phyloP scores from a whole-genome alignment of 1,140 invertebrate genomes.

The Arion vulgaris region DNA sequence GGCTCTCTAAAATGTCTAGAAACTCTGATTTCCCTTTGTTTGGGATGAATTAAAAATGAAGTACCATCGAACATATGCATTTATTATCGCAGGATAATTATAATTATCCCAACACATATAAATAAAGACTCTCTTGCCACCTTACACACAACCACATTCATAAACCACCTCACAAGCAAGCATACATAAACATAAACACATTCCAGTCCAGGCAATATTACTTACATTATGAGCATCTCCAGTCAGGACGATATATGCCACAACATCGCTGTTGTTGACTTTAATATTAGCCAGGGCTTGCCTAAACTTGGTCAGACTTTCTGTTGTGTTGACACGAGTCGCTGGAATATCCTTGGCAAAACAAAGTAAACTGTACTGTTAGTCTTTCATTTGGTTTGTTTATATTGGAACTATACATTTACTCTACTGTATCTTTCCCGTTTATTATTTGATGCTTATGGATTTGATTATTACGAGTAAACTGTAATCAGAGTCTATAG shows the following conservation, averaged over 20 bases:
- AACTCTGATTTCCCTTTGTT: too few relatives aligned
- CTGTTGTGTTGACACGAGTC: conserved; percentile 18
- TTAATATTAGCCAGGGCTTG: neutral
- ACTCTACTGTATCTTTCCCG: too few relatives aligned
- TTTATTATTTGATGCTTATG: too few relatives aligned
- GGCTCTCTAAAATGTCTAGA: too few relatives aligned
- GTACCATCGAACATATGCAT: too few relatives aligned
- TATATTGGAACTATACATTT: too few relatives aligned
- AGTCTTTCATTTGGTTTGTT: neutral
- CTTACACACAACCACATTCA: neutral
- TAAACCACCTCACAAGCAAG: neutral
- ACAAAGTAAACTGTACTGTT: neutral
- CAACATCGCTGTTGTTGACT: neutral
- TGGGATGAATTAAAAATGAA: too few relatives aligned
- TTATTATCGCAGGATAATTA: too few relatives aligned
- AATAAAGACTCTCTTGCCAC: too few relatives aligned
- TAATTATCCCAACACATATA: too few relatives aligned
- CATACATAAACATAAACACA: neutral
- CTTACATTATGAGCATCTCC: conserved; percentile 29
- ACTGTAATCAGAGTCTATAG: too few relatives aligned
- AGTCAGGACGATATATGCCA: neutral
- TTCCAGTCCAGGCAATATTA: neutral
- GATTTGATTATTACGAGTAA: too few relatives aligned
- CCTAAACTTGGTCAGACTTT: neutral
- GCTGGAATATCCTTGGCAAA: neutral